Percentiles rank a stretch among this genome's conserved stretches.
These are phyloP conservation scores for Percina caprodes DNA, from an alignment of 2,113 vertebrate genomes.

Conservation along the genomic window DNA sequence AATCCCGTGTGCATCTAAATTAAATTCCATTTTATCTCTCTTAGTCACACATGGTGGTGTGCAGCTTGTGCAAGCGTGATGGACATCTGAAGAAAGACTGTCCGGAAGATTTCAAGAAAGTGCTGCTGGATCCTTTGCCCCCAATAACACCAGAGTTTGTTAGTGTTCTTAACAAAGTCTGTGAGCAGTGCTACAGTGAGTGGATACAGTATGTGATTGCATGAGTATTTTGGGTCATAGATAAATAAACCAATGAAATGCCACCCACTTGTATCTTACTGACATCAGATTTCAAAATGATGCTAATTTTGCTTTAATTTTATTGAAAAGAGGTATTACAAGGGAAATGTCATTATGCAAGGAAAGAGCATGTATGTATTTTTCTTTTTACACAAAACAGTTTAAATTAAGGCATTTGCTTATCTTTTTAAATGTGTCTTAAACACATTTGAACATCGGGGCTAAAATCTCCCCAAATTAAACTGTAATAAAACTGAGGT, in stretches of 20 bases:
- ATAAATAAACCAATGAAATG: background rate
- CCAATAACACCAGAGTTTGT: slow-evolving; percentile 87
- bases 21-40: slow-evolving; percentile 20
- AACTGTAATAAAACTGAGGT: too few species aligned
- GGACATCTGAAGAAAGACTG: slow-evolving; percentile 94
- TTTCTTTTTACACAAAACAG: too few species aligned
- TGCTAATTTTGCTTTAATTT: too few species aligned
- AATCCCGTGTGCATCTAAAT: background rate
- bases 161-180: slow-evolving; percentile 88
- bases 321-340: too few species aligned
- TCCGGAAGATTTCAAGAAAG: slow-evolving; percentile 96
- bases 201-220: slow-evolving; percentile 8
- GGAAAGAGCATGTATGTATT: too few species aligned
- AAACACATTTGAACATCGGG: background rate
- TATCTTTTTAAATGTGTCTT: background rate
- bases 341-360: too few species aligned
- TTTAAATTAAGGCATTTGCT: too few species aligned
- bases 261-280: too few species aligned
- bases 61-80: slow-evolving; percentile 93
- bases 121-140: slow-evolving; percentile 90
- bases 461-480: too few species aligned
- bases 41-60: slow-evolving; percentile 91
- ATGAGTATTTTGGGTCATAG: background rate
- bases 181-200: slow-evolving; percentile 93
- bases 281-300: too few species aligned